phyloP scores from a whole-genome alignment of 2,797 vertebrate species.

The Clamator glandarius region DNA sequence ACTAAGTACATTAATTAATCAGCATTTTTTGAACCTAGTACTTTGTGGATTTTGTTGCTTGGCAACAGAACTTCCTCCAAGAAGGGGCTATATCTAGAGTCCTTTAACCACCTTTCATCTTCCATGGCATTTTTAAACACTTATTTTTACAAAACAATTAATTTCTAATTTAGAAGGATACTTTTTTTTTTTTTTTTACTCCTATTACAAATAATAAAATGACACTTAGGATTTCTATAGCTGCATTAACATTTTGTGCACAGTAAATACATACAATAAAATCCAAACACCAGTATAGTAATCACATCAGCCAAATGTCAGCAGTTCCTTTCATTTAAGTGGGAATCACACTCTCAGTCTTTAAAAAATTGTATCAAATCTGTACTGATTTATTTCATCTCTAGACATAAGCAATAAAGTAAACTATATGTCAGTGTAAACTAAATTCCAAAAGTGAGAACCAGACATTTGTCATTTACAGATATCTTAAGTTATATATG shows the following conservation, averaged over 20 bases:
- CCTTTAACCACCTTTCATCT: neutral
- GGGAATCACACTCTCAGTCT: neutral
- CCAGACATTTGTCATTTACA: neutral
- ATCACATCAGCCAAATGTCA: neutral
- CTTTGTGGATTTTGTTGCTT: constrained; percentile 9
- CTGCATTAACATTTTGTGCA: neutral
- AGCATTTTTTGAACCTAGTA: constrained; percentile 14
- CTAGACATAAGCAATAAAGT: neutral
- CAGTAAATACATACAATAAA: neutral
- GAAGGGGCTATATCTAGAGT: neutral
- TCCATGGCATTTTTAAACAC: neutral
- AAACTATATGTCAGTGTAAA: constrained; percentile 22
- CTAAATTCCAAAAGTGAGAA: neutral
- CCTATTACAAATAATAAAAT: neutral
- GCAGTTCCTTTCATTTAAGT: neutral
- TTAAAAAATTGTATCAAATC: constrained; percentile 9
- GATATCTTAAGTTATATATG: neutral
- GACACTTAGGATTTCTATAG: neutral
- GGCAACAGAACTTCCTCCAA: constrained; percentile 27
- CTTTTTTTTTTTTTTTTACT: neutral
- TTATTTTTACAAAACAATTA: neutral
- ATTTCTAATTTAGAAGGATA: neutral
- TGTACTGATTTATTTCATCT: neutral
- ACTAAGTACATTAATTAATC: constrained; percentile 48
- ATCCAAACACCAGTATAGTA: neutral